phyloP scores from a whole-genome alignment of 2,888 invertebrate genomes.

The Tridacna crocea region DNA sequence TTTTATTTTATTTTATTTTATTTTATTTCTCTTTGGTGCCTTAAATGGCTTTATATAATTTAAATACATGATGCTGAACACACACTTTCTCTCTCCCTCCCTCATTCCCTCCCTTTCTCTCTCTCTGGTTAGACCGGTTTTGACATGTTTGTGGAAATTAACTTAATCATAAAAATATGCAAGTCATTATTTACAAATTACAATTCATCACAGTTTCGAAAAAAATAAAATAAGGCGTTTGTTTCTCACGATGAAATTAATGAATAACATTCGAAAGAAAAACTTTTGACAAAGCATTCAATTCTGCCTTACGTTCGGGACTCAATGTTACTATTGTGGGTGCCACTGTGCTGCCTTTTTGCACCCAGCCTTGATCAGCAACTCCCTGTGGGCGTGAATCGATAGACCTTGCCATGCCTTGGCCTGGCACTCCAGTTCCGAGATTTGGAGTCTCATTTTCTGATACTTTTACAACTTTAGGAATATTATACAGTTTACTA shows the following conservation, averaged over 20 bases:
- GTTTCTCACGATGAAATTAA: background rate
- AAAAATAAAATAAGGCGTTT: no score
- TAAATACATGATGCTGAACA: no score
- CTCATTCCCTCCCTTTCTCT: no score
- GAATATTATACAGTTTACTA: background rate
- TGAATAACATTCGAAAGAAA: background rate
- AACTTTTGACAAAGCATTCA: background rate
- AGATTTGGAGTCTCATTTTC: background rate
- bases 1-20: no score
- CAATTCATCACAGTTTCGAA: no score
- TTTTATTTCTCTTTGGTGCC: no score
- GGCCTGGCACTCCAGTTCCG: background rate
- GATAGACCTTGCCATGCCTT: background rate
- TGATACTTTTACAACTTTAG: background rate
- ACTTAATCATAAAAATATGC: no score
- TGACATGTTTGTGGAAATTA: no score
- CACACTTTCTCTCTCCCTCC: no score
- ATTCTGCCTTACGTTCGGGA: slow-evolving; percentile 6
- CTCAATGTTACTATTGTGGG: slow-evolving; percentile 3
- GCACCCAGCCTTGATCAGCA: background rate
- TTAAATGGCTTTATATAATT: no score
- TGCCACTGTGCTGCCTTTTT: background rate
- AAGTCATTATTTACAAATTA: no score
- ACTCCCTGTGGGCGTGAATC: background rate
- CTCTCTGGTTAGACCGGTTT: no score